These are phyloP conservation scores for Pangasius sanitwongsei DNA, from an alignment of 2,797 vertebrate genomes.

Conservation along the genomic window DNA sequence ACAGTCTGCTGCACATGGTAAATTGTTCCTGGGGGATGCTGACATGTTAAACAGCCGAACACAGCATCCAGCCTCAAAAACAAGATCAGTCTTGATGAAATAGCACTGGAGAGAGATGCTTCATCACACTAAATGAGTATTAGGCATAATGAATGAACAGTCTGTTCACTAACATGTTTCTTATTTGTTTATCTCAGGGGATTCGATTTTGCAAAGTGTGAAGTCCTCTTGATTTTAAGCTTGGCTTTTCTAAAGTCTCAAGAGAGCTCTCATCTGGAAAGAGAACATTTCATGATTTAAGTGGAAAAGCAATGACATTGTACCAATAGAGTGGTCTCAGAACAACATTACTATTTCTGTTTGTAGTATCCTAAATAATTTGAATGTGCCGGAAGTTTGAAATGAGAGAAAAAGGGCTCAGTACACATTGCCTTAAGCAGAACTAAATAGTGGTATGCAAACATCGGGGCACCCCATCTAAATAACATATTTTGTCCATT, in stretches of 20 bases:
- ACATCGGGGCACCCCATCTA: neutral
- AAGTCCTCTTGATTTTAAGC: constrained; percentile 12
- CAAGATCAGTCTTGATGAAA: constrained; percentile 36
- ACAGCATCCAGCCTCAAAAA: constrained; percentile 22
- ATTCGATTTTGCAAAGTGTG: neutral
- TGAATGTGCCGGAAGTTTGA: neutral
- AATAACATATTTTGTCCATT: neutral
- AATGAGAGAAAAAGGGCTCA: neutral
- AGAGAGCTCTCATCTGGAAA: constrained; percentile 1
- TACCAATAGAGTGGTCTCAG: neutral
- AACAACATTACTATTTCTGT: neutral
- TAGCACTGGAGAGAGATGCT: constrained; percentile 12
- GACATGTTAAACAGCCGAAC: constrained; percentile 11
- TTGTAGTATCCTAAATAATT: neutral
- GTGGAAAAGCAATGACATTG: neutral
- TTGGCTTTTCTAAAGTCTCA: neutral
- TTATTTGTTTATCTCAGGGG: constrained; percentile 13
- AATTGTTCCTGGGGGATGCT: constrained; percentile 33
- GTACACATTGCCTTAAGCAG: neutral
- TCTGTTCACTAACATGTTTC: constrained; percentile 20
- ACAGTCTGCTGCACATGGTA: constrained; percentile 21
- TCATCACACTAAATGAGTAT: constrained; percentile 31
- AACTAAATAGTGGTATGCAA: neutral
- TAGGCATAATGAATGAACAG: constrained; percentile 23
- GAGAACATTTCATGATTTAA: neutral